Conservation (phyloP, 1,140 invertebrate species). For the Watersipora subatra region DNA sequence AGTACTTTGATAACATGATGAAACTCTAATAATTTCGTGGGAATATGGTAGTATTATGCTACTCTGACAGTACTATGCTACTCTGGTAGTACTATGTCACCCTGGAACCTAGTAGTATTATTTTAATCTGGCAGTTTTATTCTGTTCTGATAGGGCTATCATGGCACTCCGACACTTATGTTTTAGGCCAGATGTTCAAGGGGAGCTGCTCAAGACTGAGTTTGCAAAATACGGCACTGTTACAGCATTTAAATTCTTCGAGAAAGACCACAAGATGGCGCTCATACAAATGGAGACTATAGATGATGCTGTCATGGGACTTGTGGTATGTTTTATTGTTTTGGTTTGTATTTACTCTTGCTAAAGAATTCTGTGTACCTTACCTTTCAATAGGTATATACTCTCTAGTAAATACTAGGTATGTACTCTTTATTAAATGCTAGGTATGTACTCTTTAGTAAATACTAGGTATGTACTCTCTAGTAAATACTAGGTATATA, state of each 20-base stretch:
- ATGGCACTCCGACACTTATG: no score
- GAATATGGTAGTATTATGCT: no score
- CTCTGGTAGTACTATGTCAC: no score
- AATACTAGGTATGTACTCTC: not conserved
- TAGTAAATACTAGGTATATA: not conserved
- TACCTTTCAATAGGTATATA: not conserved
- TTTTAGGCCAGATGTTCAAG: not conserved
- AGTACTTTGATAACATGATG: no score
- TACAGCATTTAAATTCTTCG: constrained; percentile 37
- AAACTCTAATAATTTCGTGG: no score
- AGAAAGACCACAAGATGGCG: constrained; percentile 94
- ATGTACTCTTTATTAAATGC: not conserved
- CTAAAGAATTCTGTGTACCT: not conserved
- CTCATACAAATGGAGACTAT: constrained; percentile 79
- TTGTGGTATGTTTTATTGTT: constrained; percentile 49
- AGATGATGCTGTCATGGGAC: constrained; percentile 81
- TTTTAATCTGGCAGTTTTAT: no score
- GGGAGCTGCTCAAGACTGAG: not conserved
- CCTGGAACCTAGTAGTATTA: no score
- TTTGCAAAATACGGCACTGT: constrained; percentile 29
- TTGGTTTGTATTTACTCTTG: not conserved
- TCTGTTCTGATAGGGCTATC: no score
- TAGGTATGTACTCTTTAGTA: not conserved
- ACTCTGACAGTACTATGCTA: no score
- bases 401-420: not conserved